Evolutionary conservation across 2,113 vertebrate genomes (phyloP), one percentile per base, ranked within the genome.

Genomic region (Dolichotis patagonum): DNA sequence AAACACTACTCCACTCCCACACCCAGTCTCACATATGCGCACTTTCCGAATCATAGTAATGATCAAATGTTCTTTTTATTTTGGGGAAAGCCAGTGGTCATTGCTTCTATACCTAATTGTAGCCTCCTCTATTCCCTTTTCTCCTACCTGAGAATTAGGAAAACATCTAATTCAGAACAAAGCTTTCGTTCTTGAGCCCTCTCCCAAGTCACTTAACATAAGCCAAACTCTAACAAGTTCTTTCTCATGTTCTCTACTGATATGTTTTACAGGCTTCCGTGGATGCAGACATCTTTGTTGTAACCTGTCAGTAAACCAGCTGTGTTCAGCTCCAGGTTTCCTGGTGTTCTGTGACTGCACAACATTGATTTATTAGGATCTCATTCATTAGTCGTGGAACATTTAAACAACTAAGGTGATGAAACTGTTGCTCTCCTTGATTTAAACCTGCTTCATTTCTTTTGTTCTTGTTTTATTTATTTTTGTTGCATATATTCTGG

Each of bases 261-360:
- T 14, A 1, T 16, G 38, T 9, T 16, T 22, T 41, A 1, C 3
- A 7, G 13, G 24, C 12, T 14, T 24, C 24, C 9, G 3, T 10
- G n/a, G 1, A 4, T 69, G 10, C 7, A 1, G 16, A 38, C 24
- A 22, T 60, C 7, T 49, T 58, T 22, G 5, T 0, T 43, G 7
- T 2, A 26, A 75, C 38, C 22, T 30, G 26, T 60, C 85, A 52
- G 1, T 89, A 30, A 84, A 54, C 46, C 54, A 75, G 3, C 62
- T 85, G 38, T 46, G 43, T 38, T 69, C 24, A 9, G 10, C 32
- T 3, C 1, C 73, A 17, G 14, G 5, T 60, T 20, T 19, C 17
- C 49, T 13, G 30, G 22, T 17, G 41, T 28, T 24, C 41, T 77
- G 22, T 4, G 83, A 49, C 8, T 28, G 38, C 11, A 56, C 5